phyloP scores from a whole-genome alignment of 30 jellyfish, hydroid and myxozoan species.

The Cassiopea xamachana region DNA sequence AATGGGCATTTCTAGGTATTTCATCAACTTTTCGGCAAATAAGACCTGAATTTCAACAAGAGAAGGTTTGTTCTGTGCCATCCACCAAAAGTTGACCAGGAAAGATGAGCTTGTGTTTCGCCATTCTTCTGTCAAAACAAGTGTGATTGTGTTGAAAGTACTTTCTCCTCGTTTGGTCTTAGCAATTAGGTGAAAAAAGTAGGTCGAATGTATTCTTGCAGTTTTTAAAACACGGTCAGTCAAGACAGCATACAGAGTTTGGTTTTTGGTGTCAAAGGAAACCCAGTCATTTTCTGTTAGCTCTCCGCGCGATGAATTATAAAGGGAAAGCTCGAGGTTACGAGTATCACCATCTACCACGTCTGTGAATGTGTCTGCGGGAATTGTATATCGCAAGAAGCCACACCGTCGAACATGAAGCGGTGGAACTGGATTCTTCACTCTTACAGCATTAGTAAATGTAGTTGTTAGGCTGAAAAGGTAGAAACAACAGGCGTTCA shows the following conservation, averaged over 20 bases:
- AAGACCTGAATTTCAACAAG: constrained; percentile 13
- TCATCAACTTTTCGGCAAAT: constrained; percentile 23
- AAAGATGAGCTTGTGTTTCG: constrained; percentile 33
- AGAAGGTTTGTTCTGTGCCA: constrained; percentile 6
- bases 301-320: constrained; percentile 36
- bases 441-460: not conserved
- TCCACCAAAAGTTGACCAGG: constrained; percentile 40
- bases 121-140: constrained; percentile 19
- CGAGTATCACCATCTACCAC: constrained; percentile 91
- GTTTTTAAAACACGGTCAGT: not conserved
- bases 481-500: not conserved
- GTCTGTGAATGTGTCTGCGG: constrained; percentile 85
- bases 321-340: constrained; percentile 60
- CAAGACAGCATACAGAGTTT: constrained; percentile 44
- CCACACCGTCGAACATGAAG: constrained; percentile 73
- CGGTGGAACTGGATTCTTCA: constrained; percentile 62
- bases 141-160: constrained; percentile 20
- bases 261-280: constrained; percentile 24
- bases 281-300: constrained; percentile 41
- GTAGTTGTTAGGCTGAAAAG: constrained; percentile 1
- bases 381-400: constrained; percentile 68
- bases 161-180: constrained; percentile 59
- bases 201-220: not conserved
- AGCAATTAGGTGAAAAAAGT: constrained; percentile 37
- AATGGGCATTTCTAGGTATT: not conserved